Evolutionary conservation across 1,140 invertebrate genomes (phyloP).

Genomic region (Kradibia gibbosae): DNA sequence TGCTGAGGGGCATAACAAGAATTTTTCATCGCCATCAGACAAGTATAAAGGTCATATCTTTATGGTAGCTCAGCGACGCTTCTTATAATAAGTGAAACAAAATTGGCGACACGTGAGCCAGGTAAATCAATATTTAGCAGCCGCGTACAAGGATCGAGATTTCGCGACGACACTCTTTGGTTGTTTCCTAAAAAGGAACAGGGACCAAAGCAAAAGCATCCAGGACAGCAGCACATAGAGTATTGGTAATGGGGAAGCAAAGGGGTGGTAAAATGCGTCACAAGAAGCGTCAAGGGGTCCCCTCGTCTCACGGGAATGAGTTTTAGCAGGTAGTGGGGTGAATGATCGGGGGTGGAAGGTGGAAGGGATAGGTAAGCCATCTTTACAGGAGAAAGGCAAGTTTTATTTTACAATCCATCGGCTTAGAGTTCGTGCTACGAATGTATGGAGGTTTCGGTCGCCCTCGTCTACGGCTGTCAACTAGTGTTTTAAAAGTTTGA

Average conservation of each 20-base stretch:
- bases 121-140: constrained; percentile 10
- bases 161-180: neutral
- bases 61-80: too few relatives aligned
- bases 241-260: neutral
- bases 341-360: too few relatives aligned
- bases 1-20: too few relatives aligned
- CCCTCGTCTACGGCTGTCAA: constrained; percentile 64
- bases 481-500: constrained; percentile 75
- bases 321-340: constrained; percentile 62
- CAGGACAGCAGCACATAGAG: neutral
- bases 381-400: constrained; percentile 66
- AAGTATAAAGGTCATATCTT: too few relatives aligned
- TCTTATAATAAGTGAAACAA: neutral
- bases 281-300: constrained; percentile 47
- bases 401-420: constrained; percentile 75
- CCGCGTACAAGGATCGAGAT: neutral
- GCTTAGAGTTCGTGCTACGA: constrained; percentile 59
- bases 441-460: constrained; percentile 49
- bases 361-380: too few relatives aligned
- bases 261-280: constrained; percentile 9
- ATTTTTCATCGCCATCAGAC: too few relatives aligned
- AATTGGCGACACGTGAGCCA: neutral
- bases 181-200: neutral
- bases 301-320: constrained; percentile 68
- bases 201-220: neutral